Percentiles rank a stretch among this genome's conserved stretches.
Evolutionary conservation across 2,113 vertebrate genomes (phyloP).

Genomic region (Pachypanchax playfairii): DNA sequence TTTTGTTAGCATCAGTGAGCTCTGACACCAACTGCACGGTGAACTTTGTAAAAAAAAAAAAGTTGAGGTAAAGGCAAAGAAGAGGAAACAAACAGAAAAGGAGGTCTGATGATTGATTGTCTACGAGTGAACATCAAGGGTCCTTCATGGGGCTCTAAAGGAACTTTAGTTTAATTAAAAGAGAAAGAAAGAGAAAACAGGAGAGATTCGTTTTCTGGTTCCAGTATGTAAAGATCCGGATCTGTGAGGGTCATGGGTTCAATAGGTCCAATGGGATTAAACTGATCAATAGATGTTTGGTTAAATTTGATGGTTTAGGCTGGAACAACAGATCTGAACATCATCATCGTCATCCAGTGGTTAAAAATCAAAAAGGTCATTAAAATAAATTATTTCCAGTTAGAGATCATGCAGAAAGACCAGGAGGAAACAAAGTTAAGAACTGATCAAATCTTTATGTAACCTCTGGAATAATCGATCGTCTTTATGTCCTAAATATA

Average conservation of each 20-base stretch:
- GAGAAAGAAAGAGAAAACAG: constrained; percentile 14
- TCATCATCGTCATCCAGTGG: constrained; percentile 7
- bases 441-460: neutral
- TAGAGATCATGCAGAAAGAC: neutral
- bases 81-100: constrained; percentile 16
- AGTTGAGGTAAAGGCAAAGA: constrained; percentile 25
- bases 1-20: constrained; percentile 35
- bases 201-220: constrained; percentile 28
- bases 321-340: too few species aligned
- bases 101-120: constrained; percentile 59
- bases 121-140: constrained; percentile 35
- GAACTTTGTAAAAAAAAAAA: constrained; percentile 52
- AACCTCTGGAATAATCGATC: neutral
- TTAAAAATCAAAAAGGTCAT: neutral
- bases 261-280: constrained; percentile 24
- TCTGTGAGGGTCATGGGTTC: constrained; percentile 8
- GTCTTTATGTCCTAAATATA: constrained; percentile 12
- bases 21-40: constrained; percentile 38
- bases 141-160: constrained; percentile 18
- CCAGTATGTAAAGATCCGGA: constrained; percentile 24
- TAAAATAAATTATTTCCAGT: constrained; percentile 1
- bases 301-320: too few species aligned
- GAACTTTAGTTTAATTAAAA: constrained; percentile 1
- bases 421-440: neutral
- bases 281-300: constrained; percentile 2